phyloP scores from a whole-genome alignment of 2,797 vertebrate genomes.

The Sebastes oblongus region DNA sequence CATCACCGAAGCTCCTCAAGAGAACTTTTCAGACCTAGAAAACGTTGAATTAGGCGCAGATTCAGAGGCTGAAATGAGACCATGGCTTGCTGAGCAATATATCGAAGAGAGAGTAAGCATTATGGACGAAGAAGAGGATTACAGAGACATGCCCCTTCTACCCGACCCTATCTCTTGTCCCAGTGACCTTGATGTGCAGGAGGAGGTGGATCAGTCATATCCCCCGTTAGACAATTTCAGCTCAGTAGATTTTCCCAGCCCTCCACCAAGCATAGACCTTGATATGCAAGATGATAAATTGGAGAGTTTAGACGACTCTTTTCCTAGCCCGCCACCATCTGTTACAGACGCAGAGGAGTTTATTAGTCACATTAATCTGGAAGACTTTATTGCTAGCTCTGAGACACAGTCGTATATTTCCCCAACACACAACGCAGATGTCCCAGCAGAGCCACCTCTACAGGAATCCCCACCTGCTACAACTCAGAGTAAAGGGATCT shows the following conservation, averaged over 20 bases:
- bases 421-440: constrained; percentile 38
- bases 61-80: constrained; percentile 37
- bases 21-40: constrained; percentile 49
- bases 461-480: constrained; percentile 48
- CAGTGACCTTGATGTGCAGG: constrained; percentile 56
- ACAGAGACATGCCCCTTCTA: constrained; percentile 32
- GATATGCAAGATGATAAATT: constrained; percentile 79
- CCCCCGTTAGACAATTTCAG: constrained; percentile 75
- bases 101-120: constrained; percentile 39
- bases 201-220: constrained; percentile 61
- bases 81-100: constrained; percentile 6
- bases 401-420: constrained; percentile 61
- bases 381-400: constrained; percentile 62
- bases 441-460: constrained; percentile 40
- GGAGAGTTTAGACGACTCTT: constrained; percentile 80
- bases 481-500: constrained; percentile 79
- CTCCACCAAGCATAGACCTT: constrained; percentile 76
- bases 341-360: constrained; percentile 73
- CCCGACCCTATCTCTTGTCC: constrained; percentile 53
- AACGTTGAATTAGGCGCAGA: constrained; percentile 47
- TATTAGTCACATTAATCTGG: constrained; percentile 71
- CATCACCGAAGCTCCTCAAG: constrained; percentile 45
- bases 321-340: constrained; percentile 80
- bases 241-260: constrained; percentile 81
- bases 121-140: constrained; percentile 40